These are phyloP conservation scores for Lophochroa leadbeateri DNA, from an alignment of 2,113 vertebrate species.

Conservation along the genomic window DNA sequence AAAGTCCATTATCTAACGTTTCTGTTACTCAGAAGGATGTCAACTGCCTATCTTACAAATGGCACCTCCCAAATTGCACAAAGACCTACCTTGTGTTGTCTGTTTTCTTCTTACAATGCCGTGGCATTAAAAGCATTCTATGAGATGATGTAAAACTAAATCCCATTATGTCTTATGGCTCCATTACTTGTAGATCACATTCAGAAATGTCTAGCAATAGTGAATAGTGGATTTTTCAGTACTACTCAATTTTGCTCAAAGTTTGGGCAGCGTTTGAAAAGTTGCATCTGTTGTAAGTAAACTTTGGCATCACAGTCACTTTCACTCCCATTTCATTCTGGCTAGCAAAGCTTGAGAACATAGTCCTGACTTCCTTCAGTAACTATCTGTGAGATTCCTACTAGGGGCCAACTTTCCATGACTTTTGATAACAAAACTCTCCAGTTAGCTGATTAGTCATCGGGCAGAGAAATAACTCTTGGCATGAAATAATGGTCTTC, in stretches of 20 bases:
- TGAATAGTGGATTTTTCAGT: not conserved
- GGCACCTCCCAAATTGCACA: not conserved
- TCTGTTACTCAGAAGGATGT: not conserved
- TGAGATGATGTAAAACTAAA: not conserved
- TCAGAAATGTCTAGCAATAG: not conserved
- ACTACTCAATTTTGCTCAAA: not conserved
- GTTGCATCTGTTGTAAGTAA: not conserved
- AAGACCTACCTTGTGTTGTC: not conserved
- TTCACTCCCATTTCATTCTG: not conserved
- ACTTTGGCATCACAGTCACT: not conserved
- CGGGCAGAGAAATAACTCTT: not conserved
- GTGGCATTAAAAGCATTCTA: not conserved
- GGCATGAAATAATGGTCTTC: not conserved
- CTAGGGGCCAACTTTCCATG: constrained; percentile 14
- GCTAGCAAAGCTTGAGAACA: not conserved
- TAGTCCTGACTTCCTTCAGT: not conserved
- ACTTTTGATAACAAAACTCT: not conserved
- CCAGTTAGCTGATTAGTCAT: not conserved
- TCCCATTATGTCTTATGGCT: not conserved
- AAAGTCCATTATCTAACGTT: not conserved
- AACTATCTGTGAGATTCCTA: constrained; percentile 56
- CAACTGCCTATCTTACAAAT: not conserved
- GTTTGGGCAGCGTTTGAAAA: not conserved
- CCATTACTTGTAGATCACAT: not conserved
- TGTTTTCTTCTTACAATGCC: not conserved